Percentiles rank a stretch among this genome's conserved stretches.
phyloP scores from a whole-genome alignment of 2,888 invertebrate genomes.

The Elysia crispata region DNA sequence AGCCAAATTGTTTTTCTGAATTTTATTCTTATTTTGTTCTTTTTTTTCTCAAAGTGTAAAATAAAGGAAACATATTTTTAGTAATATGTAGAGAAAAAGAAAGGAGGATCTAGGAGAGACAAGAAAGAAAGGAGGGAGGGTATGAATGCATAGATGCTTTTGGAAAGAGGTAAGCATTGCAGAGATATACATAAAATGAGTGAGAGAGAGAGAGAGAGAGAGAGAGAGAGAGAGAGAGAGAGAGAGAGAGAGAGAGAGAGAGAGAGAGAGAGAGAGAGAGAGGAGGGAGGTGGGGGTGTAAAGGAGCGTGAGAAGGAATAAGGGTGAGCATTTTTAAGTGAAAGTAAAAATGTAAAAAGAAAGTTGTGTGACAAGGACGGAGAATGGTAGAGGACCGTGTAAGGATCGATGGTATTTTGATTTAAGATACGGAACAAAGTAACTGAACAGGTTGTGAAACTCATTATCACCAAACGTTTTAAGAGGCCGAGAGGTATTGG shows the following conservation, averaged over 20 bases:
- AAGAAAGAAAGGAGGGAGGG: too few relatives aligned
- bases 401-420: conserved; percentile 48
- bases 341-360: neutral
- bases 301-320: neutral
- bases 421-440: neutral
- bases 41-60: too few relatives aligned
- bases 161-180: too few relatives aligned
- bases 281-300: neutral
- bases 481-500: too few relatives aligned
- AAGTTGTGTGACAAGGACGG: too few relatives aligned
- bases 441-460: conserved; percentile 46
- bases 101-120: neutral
- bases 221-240: neutral
- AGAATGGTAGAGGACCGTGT: neutral
- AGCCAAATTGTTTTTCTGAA: too few relatives aligned
- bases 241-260: conserved; percentile 2
- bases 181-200: neutral
- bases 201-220: conserved; percentile 4
- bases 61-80: too few relatives aligned
- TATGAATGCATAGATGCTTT: too few relatives aligned
- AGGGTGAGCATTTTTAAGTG: neutral
- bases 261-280: conserved; percentile 12
- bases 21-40: too few relatives aligned
- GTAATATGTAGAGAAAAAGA: neutral
- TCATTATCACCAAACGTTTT: too few relatives aligned